These are phyloP conservation scores for Brachionus paranguensis DNA, from an alignment of 1,140 invertebrate genomes.

Conservation along the genomic window DNA sequence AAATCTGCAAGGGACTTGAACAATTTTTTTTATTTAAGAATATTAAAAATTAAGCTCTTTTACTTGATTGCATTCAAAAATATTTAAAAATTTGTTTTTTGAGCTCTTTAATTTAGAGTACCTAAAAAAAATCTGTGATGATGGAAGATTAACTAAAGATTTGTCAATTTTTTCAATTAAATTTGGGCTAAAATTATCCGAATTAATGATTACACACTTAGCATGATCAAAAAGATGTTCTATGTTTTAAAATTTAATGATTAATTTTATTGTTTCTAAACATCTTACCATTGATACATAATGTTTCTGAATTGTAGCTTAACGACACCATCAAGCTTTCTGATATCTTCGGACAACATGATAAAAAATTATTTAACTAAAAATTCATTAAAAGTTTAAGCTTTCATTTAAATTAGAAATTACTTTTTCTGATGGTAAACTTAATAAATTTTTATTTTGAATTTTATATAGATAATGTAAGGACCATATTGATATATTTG, in stretches of 20 bases:
- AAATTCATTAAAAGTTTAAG: neutral
- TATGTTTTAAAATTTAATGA: neutral
- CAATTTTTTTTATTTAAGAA: neutral
- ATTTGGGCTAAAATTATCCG: neutral
- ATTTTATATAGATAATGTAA: neutral
- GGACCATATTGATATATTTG: neutral
- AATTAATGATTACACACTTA: neutral
- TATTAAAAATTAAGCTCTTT: neutral
- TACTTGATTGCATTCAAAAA: neutral
- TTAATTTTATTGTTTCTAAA: neutral
- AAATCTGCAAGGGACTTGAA: neutral
- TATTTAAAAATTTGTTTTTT: neutral
- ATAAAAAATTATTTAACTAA: neutral
- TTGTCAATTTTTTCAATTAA: neutral
- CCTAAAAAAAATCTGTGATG: neutral
- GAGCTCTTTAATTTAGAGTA: neutral
- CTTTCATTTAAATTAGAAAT: neutral
- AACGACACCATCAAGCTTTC: neutral
- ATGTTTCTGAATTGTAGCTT: neutral
- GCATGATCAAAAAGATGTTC: neutral
- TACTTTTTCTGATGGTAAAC: neutral
- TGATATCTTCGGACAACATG: neutral
- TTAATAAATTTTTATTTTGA: neutral
- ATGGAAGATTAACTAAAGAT: neutral
- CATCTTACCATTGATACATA: neutral